Conservation (phyloP, 2,888 invertebrate species). For the Nephrotoma guestfalica region DNA sequence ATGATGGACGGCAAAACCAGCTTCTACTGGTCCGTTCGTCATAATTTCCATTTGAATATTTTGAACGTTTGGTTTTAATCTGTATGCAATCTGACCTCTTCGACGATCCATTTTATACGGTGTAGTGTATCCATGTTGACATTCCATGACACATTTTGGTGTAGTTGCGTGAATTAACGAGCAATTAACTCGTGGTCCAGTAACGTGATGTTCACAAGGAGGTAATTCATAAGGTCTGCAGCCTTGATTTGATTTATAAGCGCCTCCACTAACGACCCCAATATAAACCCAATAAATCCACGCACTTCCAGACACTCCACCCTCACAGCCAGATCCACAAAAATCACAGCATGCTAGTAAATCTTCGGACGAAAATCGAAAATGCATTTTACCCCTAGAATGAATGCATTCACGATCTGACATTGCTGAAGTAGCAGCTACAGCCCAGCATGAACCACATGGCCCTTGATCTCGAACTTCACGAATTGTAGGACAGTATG, state of each 20-base stretch:
- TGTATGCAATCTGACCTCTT: not conserved
- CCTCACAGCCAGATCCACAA: slow-evolving; percentile 61
- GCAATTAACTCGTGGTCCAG: slow-evolving; percentile 52
- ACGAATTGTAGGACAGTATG: slow-evolving; percentile 67
- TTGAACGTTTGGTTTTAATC: slow-evolving; percentile 32
- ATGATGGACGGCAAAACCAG: slow-evolving; percentile 61
- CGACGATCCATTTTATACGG: not conserved
- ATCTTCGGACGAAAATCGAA: slow-evolving; percentile 64
- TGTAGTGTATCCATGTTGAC: slow-evolving; percentile 29
- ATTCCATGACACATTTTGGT: slow-evolving; percentile 52
- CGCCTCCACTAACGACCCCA: slow-evolving; percentile 72
- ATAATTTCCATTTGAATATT: slow-evolving; percentile 61
- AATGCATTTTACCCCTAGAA: slow-evolving; percentile 25
- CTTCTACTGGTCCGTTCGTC: slow-evolving; percentile 70
- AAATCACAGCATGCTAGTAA: slow-evolving; percentile 56
- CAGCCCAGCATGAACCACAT: slow-evolving; percentile 92
- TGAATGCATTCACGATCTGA: slow-evolving; percentile 51
- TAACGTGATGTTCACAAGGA: slow-evolving; percentile 73
- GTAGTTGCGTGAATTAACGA: slow-evolving; percentile 34
- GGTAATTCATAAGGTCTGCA: slow-evolving; percentile 67
- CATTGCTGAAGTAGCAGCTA: slow-evolving; percentile 84
- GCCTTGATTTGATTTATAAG: slow-evolving; percentile 51
- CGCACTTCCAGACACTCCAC: slow-evolving; percentile 55
- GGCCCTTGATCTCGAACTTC: slow-evolving; percentile 78
- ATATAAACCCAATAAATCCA: slow-evolving; percentile 67